phyloP scores from a whole-genome alignment of 2,888 invertebrate genomes.

The Macroteleia sp. region DNA sequence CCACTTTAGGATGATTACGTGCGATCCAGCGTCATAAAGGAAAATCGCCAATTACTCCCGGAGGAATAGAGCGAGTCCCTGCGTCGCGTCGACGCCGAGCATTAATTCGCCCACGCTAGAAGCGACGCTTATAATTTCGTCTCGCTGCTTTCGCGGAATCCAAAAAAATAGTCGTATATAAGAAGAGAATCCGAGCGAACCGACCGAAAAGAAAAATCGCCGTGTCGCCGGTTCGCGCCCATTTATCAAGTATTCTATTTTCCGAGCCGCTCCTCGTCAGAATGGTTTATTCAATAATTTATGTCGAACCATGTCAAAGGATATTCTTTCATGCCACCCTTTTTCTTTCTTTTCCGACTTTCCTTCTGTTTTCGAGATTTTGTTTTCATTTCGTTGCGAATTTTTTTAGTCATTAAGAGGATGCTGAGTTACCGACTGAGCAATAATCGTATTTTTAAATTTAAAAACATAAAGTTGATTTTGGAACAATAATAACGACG shows the following conservation, averaged over 20 bases:
- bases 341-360: too few relatives aligned
- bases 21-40: conserved; percentile 47
- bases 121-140: conserved; percentile 34
- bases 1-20: conserved; percentile 61
- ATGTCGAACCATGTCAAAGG: conserved; percentile 43
- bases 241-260: conserved; percentile 57
- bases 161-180: conserved; percentile 38
- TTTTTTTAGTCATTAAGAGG: too few relatives aligned
- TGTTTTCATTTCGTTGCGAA: too few relatives aligned
- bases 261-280: conserved; percentile 28
- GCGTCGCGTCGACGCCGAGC: conserved; percentile 44
- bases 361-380: too few relatives aligned
- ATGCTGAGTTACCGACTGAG: too few relatives aligned
- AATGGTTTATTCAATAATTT: conserved; percentile 43
- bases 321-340: too few relatives aligned
- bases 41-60: conserved; percentile 52
- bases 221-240: conserved; percentile 11
- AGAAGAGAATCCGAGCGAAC: conserved; percentile 36
- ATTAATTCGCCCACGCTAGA: conserved; percentile 21
- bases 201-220: conserved; percentile 39
- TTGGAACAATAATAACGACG: too few relatives aligned
- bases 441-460: too few relatives aligned
- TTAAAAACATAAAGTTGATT: too few relatives aligned
- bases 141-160: conserved; percentile 1
- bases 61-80: conserved; percentile 14